Conservation (phyloP, 2,888 invertebrate genomes). For the Ophion ventricosus region DNA sequence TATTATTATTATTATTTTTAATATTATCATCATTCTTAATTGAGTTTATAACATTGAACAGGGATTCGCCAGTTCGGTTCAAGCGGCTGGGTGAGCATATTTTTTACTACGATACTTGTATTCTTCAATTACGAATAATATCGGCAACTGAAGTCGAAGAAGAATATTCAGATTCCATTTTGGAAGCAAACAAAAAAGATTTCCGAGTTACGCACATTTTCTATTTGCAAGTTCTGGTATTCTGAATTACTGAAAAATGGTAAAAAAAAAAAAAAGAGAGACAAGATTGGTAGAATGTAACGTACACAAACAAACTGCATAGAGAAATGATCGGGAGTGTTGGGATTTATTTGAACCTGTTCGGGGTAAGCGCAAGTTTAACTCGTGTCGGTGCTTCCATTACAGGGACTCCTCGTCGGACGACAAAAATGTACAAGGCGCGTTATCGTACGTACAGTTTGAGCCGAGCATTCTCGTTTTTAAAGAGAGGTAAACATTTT, state of each 20-base stretch:
- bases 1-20: constrained; percentile 24
- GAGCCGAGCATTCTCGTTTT: constrained; percentile 89
- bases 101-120: constrained; percentile 68
- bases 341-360: no score
- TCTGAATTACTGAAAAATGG: constrained; percentile 20
- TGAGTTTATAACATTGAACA: constrained; percentile 66
- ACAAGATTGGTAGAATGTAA: no score
- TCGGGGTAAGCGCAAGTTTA: constrained; percentile 1
- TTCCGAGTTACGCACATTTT: constrained; percentile 71
- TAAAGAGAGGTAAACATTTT: constrained; percentile 86
- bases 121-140: constrained; percentile 55
- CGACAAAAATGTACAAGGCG: constrained; percentile 78
- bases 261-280: no score
- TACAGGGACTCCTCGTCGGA: constrained; percentile 75
- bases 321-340: no score
- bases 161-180: constrained; percentile 59
- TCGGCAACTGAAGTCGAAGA: constrained; percentile 53
- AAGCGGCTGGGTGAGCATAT: constrained; percentile 78
- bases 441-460: constrained; percentile 85
- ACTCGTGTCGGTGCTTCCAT: constrained; percentile 53
- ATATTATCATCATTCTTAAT: constrained; percentile 11
- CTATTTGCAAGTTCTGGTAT: constrained; percentile 74
- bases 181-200: constrained; percentile 48
- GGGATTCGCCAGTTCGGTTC: constrained; percentile 80
- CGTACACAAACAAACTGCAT: no score